These are phyloP conservation scores for Bombus polaris DNA, from an alignment of 1,140 invertebrate species.

Conservation along the genomic window DNA sequence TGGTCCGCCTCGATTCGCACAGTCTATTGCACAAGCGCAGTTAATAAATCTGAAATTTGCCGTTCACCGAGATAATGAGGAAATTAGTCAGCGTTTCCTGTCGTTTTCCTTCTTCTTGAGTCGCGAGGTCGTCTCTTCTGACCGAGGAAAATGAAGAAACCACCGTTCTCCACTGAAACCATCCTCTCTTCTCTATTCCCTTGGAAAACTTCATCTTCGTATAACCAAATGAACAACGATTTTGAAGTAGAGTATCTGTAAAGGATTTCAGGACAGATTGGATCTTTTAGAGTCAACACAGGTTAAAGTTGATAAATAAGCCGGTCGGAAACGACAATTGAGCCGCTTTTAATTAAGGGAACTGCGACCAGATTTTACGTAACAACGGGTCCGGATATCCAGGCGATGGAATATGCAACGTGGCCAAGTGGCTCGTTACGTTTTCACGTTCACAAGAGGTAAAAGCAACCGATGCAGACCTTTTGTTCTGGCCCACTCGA, in stretches of 20 bases:
- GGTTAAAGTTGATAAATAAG: background rate
- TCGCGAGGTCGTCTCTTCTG: background rate
- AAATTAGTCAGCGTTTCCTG: conserved; percentile 28
- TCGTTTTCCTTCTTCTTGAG: background rate
- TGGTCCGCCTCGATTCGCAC: background rate
- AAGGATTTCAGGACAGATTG: background rate
- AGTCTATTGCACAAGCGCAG: background rate
- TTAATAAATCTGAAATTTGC: conserved; percentile 33
- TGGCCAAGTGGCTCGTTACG: conserved; percentile 72
- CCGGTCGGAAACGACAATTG: conserved; percentile 29
- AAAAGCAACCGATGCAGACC: conserved; percentile 58
- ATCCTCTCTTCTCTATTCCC: too few relatives aligned
- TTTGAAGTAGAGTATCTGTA: background rate
- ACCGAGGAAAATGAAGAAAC: background rate
- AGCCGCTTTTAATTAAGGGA: conserved; percentile 58
- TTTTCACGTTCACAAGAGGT: conserved; percentile 63
- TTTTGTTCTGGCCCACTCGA: conserved; percentile 49
- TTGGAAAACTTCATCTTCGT: background rate
- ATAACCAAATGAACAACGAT: background rate
- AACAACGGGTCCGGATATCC: conserved; percentile 38
- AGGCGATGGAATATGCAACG: conserved; percentile 68
- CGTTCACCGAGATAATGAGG: conserved; percentile 5
- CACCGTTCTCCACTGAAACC: background rate
- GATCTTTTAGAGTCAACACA: background rate
- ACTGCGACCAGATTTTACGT: conserved; percentile 48